A percentile compares a stretch with the other conserved stretches of the same genome.
phyloP scores from a whole-genome alignment of 2,888 invertebrate genomes.

The Seira sanloemensis region DNA sequence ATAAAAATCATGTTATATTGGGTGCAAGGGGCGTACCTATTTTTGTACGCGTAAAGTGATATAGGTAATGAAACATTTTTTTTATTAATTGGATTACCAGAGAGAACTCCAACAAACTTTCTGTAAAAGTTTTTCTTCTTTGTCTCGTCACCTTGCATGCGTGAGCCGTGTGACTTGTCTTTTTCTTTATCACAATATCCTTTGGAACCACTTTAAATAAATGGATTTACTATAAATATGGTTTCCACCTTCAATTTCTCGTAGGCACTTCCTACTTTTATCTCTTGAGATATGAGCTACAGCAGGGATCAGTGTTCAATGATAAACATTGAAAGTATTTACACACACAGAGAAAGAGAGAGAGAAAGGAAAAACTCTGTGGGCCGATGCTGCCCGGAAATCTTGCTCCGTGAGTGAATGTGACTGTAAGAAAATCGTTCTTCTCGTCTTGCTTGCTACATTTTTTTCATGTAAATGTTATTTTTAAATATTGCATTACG shows the following conservation, averaged over 20 bases:
- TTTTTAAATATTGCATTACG: background rate
- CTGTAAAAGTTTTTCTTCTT: slow-evolving; percentile 30
- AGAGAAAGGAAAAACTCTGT: too few species aligned
- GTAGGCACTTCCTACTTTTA: background rate
- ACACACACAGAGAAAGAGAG: background rate
- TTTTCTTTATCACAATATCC: background rate
- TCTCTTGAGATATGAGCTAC: background rate
- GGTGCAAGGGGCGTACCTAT: background rate
- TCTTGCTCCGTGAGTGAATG: too few species aligned
- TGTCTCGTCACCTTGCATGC: slow-evolving; percentile 27
- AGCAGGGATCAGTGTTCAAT: background rate
- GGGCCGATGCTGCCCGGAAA: too few species aligned
- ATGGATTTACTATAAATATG: background rate
- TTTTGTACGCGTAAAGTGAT: background rate
- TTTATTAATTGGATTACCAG: slow-evolving; percentile 35
- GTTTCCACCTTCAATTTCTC: background rate
- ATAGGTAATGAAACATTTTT: background rate
- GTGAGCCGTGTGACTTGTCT: background rate
- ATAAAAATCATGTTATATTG: too few species aligned
- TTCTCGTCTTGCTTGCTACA: background rate
- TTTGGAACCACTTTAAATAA: background rate
- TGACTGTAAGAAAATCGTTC: too few species aligned
- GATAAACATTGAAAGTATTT: background rate
- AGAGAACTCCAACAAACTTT: slow-evolving; percentile 30
- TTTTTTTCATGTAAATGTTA: background rate